Conservation (phyloP, 2,888 invertebrate genomes). For the Cynaeus angustus region DNA sequence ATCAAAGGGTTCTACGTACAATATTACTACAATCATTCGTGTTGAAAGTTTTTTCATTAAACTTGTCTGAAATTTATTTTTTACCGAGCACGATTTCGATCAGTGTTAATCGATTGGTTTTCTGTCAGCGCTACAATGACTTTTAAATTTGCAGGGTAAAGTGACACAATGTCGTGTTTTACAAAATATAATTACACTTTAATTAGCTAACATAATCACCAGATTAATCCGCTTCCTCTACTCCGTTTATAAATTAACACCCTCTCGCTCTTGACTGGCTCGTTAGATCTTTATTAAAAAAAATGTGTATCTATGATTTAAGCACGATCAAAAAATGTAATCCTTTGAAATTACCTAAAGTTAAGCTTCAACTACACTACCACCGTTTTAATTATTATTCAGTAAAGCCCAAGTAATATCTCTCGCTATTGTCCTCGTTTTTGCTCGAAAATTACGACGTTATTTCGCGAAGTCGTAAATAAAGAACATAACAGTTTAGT, state of each 20-base stretch:
- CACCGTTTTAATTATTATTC: slow-evolving; percentile 25
- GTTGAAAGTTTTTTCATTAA: neutral
- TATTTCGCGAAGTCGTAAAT: slow-evolving; percentile 43
- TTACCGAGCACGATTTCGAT: neutral
- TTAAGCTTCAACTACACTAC: neutral
- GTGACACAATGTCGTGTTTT: slow-evolving; percentile 3
- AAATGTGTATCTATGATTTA: neutral
- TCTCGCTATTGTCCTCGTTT: slow-evolving; percentile 36
- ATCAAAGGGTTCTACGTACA: too few species aligned
- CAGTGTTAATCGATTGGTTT: slow-evolving; percentile 13
- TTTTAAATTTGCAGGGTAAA: slow-evolving; percentile 3
- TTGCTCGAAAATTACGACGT: slow-evolving; percentile 37
- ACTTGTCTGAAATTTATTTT: slow-evolving; percentile 6
- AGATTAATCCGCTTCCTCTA: neutral
- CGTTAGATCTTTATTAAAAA: slow-evolving; percentile 14
- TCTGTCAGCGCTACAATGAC: slow-evolving; percentile 6
- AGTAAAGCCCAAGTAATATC: slow-evolving; percentile 22
- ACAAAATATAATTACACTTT: slow-evolving; percentile 5
- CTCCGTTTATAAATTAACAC: slow-evolving; percentile 6
- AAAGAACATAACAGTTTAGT: slow-evolving; percentile 46
- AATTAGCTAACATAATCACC: slow-evolving; percentile 8
- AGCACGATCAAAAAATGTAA: neutral
- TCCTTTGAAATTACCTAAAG: neutral
- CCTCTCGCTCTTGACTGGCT: neutral
- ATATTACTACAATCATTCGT: too few species aligned